phyloP scores from a whole-genome alignment of 1,140 invertebrate species.

The Macrobrachium nipponense region DNA sequence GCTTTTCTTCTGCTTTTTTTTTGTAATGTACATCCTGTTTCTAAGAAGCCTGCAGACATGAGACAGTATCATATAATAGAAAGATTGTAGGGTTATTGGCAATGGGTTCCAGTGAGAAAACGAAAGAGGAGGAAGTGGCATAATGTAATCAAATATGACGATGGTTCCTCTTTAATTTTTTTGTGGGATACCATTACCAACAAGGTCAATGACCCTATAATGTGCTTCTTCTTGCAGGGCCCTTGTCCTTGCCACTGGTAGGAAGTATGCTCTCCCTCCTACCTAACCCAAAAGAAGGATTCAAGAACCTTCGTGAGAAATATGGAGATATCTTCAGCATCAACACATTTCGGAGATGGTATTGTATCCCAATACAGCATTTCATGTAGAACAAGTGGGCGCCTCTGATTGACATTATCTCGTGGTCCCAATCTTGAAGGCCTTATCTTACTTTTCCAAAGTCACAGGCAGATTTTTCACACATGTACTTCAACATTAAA shows the following conservation, averaged over 20 bases:
- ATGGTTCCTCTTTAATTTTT: too few relatives aligned
- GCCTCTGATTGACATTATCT: neutral
- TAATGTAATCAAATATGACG: too few relatives aligned
- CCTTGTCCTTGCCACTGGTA: constrained; percentile 1
- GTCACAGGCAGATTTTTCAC: too few relatives aligned
- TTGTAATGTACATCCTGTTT: too few relatives aligned
- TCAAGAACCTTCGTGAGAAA: neutral
- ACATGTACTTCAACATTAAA: too few relatives aligned
- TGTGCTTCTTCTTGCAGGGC: constrained; percentile 1
- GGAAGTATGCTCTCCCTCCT: neutral
- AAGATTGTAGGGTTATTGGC: too few relatives aligned
- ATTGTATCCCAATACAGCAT: neutral
- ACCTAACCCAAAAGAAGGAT: neutral
- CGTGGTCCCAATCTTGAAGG: neutral
- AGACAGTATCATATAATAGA: too few relatives aligned
- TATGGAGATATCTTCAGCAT: constrained; percentile 13
- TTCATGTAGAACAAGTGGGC: too few relatives aligned
- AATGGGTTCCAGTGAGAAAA: too few relatives aligned
- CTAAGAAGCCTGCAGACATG: too few relatives aligned
- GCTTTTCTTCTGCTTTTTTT: too few relatives aligned
- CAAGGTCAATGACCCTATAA: neutral
- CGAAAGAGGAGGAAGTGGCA: too few relatives aligned
- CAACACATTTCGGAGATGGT: constrained; percentile 12
- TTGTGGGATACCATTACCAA: neutral
- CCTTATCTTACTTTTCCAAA: neutral